phyloP scores from a whole-genome alignment of 2,797 vertebrate species.

The Peromyscus eremicus region DNA sequence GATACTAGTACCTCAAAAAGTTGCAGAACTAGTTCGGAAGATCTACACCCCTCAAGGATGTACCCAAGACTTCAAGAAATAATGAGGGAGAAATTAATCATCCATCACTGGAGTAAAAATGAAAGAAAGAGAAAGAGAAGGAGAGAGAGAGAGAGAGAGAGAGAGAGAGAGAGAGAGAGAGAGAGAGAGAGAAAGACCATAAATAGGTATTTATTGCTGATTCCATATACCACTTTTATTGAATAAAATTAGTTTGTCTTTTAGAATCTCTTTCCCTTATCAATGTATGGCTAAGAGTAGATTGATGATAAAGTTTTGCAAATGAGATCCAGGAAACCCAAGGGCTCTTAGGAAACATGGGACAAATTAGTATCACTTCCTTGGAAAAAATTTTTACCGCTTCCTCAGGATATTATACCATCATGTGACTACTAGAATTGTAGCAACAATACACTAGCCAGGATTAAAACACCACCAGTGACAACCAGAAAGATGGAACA shows the following conservation, averaged over 20 bases:
- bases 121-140: too few relatives aligned
- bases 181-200: too few relatives aligned
- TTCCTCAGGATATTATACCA: not conserved
- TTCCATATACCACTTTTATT: not conserved
- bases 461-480: not conserved
- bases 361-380: not conserved
- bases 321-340: not conserved
- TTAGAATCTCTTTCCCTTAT: not conserved
- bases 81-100: not conserved
- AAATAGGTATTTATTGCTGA: not conserved
- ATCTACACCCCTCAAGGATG: not conserved
- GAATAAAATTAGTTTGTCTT: not conserved
- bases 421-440: not conserved
- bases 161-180: too few relatives aligned
- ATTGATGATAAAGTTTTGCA: constrained; percentile 26
- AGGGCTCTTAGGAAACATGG: not conserved
- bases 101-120: not conserved
- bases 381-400: not conserved
- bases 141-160: too few relatives aligned
- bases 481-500: not conserved
- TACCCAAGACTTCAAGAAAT: not conserved
- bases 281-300: not conserved
- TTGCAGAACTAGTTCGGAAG: not conserved
- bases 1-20: not conserved
- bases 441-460: not conserved